phyloP scores from a whole-genome alignment of 2,888 invertebrate species.

The Galerucella nymphaeae region DNA sequence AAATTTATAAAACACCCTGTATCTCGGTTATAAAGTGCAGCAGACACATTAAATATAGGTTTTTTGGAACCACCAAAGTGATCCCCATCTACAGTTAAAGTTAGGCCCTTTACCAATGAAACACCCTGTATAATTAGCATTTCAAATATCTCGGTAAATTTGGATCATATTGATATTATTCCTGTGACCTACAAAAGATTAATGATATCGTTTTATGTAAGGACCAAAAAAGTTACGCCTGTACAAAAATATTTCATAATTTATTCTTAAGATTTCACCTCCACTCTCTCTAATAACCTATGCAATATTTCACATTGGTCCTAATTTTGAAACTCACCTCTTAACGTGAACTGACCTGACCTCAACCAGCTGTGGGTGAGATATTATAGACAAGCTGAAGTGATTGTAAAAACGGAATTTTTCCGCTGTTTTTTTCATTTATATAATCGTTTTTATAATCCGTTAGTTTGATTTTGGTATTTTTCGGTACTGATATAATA shows the following conservation, averaged over 20 bases:
- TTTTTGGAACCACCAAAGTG: no score
- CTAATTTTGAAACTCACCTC: conserved; percentile 23
- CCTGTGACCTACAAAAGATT: not conserved
- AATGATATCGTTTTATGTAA: not conserved
- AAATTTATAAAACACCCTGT: no score
- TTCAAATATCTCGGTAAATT: not conserved
- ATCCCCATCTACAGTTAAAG: no score
- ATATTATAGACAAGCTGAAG: not conserved
- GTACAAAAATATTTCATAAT: conserved; percentile 19
- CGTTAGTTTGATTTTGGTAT: not conserved
- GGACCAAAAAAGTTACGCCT: not conserved
- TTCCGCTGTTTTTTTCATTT: conserved; percentile 9
- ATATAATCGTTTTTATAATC: not conserved
- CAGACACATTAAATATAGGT: no score
- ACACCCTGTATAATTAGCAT: no score
- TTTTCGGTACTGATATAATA: no score
- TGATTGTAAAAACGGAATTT: not conserved
- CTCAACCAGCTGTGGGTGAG: conserved; percentile 15
- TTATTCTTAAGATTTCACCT: conserved; percentile 24
- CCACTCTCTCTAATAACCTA: conserved; percentile 24
- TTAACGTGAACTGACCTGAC: conserved; percentile 23
- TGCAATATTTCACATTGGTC: conserved; percentile 22
- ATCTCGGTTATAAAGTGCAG: no score
- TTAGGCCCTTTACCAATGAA: no score
- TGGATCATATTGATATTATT: not conserved